Evolutionary conservation across 2,797 vertebrate genomes (phyloP).

Genomic region (Sparidentex hasta): DNA sequence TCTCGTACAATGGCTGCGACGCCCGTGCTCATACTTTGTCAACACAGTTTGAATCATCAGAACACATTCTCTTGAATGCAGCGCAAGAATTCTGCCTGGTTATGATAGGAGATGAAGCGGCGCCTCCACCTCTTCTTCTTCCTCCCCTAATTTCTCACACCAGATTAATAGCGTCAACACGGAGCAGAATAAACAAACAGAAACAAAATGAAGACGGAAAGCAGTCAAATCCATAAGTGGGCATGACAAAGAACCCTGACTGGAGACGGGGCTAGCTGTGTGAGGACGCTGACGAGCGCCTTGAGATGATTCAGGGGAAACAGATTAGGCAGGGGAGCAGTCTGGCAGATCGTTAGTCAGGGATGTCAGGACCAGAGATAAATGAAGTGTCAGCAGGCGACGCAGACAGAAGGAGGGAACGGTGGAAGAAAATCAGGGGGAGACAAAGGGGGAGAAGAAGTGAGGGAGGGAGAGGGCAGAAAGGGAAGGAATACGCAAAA

Average conservation of each 20-base stretch:
- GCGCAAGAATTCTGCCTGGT: conserved; percentile 15
- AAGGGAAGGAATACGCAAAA: conserved; percentile 2
- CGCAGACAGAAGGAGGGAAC: conserved; percentile 43
- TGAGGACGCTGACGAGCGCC: conserved; percentile 66
- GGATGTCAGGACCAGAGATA: conserved; percentile 74
- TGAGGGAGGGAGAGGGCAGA: conserved; percentile 10
- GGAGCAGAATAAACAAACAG: conserved; percentile 40
- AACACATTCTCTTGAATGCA: conserved; percentile 1
- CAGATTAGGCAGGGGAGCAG: conserved; percentile 81
- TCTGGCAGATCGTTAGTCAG: conserved; percentile 85
- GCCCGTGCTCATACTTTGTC: background rate
- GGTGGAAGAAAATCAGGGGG: conserved; percentile 36
- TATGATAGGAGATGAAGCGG: conserved; percentile 16
- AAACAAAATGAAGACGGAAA: conserved; percentile 47
- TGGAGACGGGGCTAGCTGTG: conserved; percentile 34
- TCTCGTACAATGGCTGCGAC: too few relatives aligned
- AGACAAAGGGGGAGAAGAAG: conserved; percentile 33
- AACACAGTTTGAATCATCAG: conserved; percentile 11
- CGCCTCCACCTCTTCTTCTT: conserved; percentile 7
- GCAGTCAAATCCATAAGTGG: conserved; percentile 51
- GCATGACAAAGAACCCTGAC: conserved; percentile 49
- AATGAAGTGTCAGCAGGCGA: conserved; percentile 77
- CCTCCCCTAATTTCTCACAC: conserved; percentile 16
- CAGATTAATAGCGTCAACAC: conserved; percentile 52
- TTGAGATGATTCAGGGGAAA: conserved; percentile 82